Evolutionary conservation across 2,888 invertebrate species (phyloP).

Genomic region (Hetaerina titia): DNA sequence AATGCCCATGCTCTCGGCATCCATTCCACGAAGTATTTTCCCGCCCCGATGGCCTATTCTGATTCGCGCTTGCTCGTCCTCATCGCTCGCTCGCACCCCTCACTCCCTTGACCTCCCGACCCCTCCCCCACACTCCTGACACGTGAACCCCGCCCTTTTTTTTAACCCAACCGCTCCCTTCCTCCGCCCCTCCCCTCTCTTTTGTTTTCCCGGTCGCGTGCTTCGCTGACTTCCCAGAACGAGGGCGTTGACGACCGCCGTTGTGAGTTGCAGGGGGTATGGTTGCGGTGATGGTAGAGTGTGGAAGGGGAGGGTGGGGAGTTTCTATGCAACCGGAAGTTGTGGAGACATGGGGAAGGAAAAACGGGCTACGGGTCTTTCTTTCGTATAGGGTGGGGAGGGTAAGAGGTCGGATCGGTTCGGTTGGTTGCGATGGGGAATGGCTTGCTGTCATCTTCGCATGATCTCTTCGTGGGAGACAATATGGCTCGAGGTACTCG

Average conservation of each 20-base stretch:
- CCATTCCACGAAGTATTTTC: constrained; percentile 2
- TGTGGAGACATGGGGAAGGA: constrained; percentile 39
- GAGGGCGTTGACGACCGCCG: constrained; percentile 46
- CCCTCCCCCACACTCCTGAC: not conserved
- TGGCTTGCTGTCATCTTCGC: not conserved
- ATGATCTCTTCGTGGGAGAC: not conserved
- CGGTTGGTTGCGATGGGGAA: not conserved
- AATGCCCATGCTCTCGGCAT: no score
- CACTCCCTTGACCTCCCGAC: not conserved
- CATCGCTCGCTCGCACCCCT: not conserved
- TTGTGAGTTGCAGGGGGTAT: not conserved
- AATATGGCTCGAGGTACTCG: not conserved
- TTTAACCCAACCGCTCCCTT: not conserved
- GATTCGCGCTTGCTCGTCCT: not conserved
- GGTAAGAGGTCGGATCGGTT: not conserved
- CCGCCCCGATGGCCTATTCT: constrained; percentile 12
- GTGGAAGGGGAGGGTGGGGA: not conserved
- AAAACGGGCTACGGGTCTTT: constrained; percentile 12
- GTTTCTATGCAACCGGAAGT: constrained; percentile 58
- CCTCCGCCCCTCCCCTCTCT: not conserved
- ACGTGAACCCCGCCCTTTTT: constrained; percentile 2
- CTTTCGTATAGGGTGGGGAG: not conserved
- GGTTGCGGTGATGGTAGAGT: not conserved
- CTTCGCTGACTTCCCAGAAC: constrained; percentile 31
- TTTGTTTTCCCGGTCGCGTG: constrained; percentile 59